Percentiles rank a stretch among this genome's conserved stretches.
phyloP scores from a whole-genome alignment of 2,888 invertebrate genomes.

The Dermolepida albohirtum region DNA sequence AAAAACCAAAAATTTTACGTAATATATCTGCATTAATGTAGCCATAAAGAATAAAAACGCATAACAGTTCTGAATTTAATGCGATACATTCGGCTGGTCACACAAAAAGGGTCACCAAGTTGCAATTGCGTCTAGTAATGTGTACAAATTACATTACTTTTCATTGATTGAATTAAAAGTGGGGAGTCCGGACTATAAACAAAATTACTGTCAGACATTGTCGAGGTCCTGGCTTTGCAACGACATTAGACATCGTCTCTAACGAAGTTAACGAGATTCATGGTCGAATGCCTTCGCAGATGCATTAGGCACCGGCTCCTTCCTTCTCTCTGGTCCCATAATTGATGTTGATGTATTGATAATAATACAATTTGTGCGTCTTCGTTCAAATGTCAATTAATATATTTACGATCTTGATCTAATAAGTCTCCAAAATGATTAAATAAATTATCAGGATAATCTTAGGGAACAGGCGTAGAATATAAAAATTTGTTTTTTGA shows the following conservation, averaged over 20 bases:
- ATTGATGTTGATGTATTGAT: slow-evolving; percentile 46
- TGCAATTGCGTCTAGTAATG: slow-evolving; percentile 51
- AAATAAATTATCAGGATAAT: too few relatives aligned
- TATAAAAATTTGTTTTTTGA: too few relatives aligned
- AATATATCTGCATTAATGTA: too few relatives aligned
- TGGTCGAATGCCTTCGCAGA: slow-evolving; percentile 54
- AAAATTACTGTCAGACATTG: slow-evolving; percentile 64
- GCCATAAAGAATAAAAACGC: background rate
- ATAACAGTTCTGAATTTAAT: slow-evolving; percentile 30
- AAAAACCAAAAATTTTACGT: too few relatives aligned
- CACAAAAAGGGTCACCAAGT: slow-evolving; percentile 47
- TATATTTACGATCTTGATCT: slow-evolving; percentile 15
- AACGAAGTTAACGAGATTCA: slow-evolving; percentile 52
- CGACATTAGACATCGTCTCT: slow-evolving; percentile 57
- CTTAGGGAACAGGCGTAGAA: too few relatives aligned
- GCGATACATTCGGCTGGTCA: slow-evolving; percentile 22
- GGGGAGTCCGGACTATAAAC: slow-evolving; percentile 58
- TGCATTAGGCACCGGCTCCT: slow-evolving; percentile 36
- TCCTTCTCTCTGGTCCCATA: slow-evolving; percentile 38
- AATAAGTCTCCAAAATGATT: too few relatives aligned
- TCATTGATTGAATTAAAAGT: slow-evolving; percentile 58
- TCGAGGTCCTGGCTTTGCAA: slow-evolving; percentile 43
- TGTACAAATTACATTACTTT: slow-evolving; percentile 50
- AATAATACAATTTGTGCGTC: slow-evolving; percentile 42
- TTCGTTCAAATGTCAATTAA: slow-evolving; percentile 39